phyloP scores from a whole-genome alignment of 2,113 vertebrate species.

The Chaetodon auriga region DNA sequence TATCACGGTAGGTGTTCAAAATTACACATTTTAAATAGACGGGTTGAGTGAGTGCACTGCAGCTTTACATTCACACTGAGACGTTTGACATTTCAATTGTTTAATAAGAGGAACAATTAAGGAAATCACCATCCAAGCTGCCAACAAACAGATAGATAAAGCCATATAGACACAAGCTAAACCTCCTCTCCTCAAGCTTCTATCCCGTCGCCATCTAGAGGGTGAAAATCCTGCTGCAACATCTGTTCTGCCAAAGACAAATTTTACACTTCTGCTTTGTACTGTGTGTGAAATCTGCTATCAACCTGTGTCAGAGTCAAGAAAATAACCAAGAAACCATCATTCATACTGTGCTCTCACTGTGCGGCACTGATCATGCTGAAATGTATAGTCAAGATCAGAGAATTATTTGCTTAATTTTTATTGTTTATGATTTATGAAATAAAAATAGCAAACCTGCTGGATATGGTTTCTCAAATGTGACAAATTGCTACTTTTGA shows the following conservation, averaged over 20 bases:
- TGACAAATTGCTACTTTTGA: not conserved
- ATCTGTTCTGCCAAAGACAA: not conserved
- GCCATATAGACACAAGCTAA: not conserved
- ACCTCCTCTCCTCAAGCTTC: constrained; percentile 22
- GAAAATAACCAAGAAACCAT: not conserved
- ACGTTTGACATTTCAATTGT: not conserved
- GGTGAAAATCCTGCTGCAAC: constrained; percentile 37
- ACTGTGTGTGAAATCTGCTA: not conserved
- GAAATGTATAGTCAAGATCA: not conserved
- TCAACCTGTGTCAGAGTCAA: not conserved
- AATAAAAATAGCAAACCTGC: not conserved
- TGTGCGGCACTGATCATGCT: not conserved
- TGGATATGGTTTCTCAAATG: not conserved
- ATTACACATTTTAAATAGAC: constrained; percentile 7
- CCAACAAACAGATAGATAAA: constrained; percentile 24
- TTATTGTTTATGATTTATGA: not conserved
- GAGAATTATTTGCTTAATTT: not conserved
- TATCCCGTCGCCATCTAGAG: constrained; percentile 62
- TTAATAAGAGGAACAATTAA: constrained; percentile 12
- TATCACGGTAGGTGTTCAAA: constrained; percentile 16
- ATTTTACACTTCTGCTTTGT: not conserved
- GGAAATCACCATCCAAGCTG: constrained; percentile 21
- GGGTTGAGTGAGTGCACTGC: not conserved
- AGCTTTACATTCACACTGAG: constrained; percentile 15
- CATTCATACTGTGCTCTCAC: not conserved